Conservation (phyloP, 2,888 invertebrate species). For the Hirtodrosophila confusa region DNA sequence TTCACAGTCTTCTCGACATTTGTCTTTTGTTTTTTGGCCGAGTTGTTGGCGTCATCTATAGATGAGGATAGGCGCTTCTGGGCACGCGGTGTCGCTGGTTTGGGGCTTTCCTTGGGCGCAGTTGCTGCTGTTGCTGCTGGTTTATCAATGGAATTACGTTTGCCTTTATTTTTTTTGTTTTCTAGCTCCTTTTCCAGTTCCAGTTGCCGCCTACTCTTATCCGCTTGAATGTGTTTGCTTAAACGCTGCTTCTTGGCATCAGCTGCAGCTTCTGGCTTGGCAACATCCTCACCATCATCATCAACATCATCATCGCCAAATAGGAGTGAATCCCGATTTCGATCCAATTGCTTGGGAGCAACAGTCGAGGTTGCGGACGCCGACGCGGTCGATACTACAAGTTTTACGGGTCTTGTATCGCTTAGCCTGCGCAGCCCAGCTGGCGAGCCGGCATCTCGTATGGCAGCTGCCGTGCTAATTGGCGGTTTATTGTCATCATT, state of each 20-base stretch:
- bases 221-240: conserved; percentile 81
- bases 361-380: neutral
- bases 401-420: conserved; percentile 9
- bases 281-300: conserved; percentile 81
- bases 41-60: conserved; percentile 22
- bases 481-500: conserved; percentile 5
- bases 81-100: neutral
- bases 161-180: conserved; percentile 38
- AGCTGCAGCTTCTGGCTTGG: conserved; percentile 41
- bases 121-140: conserved; percentile 6
- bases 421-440: conserved; percentile 43
- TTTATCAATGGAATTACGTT: conserved; percentile 34
- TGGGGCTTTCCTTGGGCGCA: conserved; percentile 24
- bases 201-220: conserved; percentile 66
- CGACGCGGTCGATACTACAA: neutral
- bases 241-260: conserved; percentile 81
- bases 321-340: conserved; percentile 84
- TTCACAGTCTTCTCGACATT: conserved; percentile 22
- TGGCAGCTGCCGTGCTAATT: conserved; percentile 85
- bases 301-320: conserved; percentile 85
- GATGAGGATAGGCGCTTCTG: conserved; percentile 67
- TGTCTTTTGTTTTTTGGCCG: conserved; percentile 74
- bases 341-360: conserved; percentile 53
- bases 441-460: conserved; percentile 82
- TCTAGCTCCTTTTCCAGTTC: conserved; percentile 69